These are phyloP conservation scores for Chromis chromis DNA, from an alignment of 2,797 vertebrate genomes.

Conservation along the genomic window DNA sequence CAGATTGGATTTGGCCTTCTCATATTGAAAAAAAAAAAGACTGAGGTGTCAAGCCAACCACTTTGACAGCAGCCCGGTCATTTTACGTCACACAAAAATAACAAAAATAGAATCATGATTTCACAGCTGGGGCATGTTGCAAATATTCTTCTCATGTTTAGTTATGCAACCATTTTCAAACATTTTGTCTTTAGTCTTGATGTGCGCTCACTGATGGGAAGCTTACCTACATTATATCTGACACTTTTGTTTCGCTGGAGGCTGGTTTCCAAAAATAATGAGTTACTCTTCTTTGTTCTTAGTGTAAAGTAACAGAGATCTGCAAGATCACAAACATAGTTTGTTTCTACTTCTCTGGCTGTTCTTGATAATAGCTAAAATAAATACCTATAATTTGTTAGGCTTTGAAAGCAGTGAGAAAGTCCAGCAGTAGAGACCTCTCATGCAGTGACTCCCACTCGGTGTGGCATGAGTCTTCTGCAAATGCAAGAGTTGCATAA, in stretches of 20 bases:
- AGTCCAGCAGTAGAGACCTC: too few species aligned
- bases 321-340: background rate
- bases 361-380: too few species aligned
- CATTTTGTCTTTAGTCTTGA: background rate
- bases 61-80: background rate
- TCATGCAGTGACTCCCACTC: too few species aligned
- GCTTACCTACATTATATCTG: background rate
- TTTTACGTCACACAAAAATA: background rate
- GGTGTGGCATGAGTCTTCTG: too few species aligned
- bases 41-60: background rate
- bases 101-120: background rate
- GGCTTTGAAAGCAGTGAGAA: background rate
- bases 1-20: background rate
- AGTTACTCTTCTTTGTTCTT: background rate
- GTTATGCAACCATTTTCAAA: conserved; percentile 1
- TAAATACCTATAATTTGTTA: background rate
- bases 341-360: background rate
- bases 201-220: background rate
- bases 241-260: background rate
- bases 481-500: too few species aligned
- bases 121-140: background rate
- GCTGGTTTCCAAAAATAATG: conserved; percentile 11
- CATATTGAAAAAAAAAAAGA: background rate
- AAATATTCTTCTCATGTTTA: conserved; percentile 7
- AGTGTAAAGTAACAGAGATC: background rate